Conservation (phyloP, 2,113 vertebrate genomes). For the Octodon degus region DNA sequence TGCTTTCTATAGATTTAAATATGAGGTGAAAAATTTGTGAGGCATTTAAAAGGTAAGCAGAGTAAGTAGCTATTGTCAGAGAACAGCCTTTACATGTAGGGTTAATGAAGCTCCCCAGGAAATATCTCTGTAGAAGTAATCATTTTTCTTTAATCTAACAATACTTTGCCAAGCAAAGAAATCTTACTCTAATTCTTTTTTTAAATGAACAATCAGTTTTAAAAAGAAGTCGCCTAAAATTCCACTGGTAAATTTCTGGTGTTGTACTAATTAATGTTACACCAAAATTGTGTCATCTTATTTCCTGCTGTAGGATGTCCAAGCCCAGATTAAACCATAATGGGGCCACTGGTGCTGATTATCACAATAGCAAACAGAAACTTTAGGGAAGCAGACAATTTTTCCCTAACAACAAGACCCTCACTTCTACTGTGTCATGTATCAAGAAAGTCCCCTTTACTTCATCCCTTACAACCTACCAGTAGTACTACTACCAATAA, state of each 20-base stretch:
- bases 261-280: background rate
- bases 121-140: background rate
- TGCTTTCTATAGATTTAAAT: constrained; percentile 30
- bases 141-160: constrained; percentile 28
- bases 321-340: background rate
- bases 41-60: background rate
- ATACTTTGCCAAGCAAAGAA: background rate
- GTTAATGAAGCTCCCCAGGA: background rate
- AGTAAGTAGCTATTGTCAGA: background rate
- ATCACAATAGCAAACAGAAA: background rate
- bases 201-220: background rate
- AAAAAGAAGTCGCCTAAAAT: background rate
- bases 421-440: background rate
- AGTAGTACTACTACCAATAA: background rate
- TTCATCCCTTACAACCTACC: background rate
- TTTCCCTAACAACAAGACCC: background rate
- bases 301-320: background rate
- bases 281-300: background rate
- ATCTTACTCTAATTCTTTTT: background rate
- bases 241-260: background rate
- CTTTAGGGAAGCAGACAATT: background rate
- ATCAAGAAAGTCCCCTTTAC: no score
- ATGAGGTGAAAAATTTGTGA: background rate
- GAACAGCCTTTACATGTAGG: accelerated
- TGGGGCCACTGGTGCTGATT: no score